Evolutionary conservation across 2,797 vertebrate species (phyloP).

Genomic region (Lycodopsis pacificus): DNA sequence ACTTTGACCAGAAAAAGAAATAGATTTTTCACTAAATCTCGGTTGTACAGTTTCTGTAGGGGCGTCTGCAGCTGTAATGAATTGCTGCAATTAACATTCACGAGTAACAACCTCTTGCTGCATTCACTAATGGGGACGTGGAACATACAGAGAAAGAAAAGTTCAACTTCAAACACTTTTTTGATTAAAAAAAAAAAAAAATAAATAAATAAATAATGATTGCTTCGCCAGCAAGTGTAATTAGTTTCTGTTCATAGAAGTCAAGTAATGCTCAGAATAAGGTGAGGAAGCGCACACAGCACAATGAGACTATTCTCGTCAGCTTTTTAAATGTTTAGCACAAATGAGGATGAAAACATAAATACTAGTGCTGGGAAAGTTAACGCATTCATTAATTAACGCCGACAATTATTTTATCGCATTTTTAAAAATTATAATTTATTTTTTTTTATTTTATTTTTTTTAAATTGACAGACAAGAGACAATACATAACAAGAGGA

Average conservation of each 20-base stretch:
- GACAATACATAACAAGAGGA: no score
- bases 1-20: background rate
- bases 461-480: no score
- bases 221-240: background rate
- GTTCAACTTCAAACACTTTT: background rate
- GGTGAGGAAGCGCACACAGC: background rate
- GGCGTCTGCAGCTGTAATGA: background rate
- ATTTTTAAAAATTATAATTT: no score
- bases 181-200: no score
- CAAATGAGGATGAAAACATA: conserved; percentile 49
- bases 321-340: conserved; percentile 25
- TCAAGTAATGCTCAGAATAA: conserved; percentile 21
- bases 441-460: no score
- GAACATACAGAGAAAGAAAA: background rate
- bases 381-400: no score
- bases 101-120: background rate
- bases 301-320: conserved; percentile 1
- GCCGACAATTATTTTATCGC: no score
- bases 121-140: background rate
- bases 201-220: no score
- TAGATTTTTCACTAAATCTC: background rate
- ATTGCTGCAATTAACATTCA: conserved; percentile 1
- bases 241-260: conserved; percentile 4
- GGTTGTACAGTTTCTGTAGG: background rate
- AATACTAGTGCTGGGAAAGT: conserved; percentile 8